phyloP scores from a whole-genome alignment of 2,888 invertebrate species.

The Geotrupes spiniger region DNA sequence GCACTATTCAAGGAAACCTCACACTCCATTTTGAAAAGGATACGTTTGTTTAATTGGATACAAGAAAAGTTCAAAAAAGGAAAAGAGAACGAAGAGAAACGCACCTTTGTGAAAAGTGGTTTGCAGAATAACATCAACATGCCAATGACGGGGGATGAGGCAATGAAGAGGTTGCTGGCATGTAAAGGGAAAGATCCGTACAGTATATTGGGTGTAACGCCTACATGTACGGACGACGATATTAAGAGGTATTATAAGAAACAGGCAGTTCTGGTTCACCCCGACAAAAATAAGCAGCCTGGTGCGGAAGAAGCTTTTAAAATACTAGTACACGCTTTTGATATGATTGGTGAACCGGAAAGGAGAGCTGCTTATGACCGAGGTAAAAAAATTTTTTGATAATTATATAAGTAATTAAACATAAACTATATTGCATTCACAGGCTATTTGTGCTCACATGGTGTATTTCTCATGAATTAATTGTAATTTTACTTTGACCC shows the following conservation, averaged over 20 bases:
- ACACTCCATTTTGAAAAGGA: conserved; percentile 36
- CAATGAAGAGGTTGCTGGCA: conserved; percentile 87
- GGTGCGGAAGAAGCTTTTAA: conserved; percentile 97
- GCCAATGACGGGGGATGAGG: conserved; percentile 90
- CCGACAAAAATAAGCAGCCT: conserved; percentile 92
- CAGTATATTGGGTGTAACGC: conserved; percentile 71
- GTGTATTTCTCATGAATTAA: too few relatives aligned
- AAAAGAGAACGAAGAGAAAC: conserved; percentile 47
- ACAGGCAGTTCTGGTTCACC: conserved; percentile 92
- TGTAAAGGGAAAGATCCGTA: conserved; percentile 97
- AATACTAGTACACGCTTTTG: conserved; percentile 92
- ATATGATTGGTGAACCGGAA: conserved; percentile 89
- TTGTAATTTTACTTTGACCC: too few relatives aligned
- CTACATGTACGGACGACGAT: conserved; percentile 87
- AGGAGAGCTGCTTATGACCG: conserved; percentile 48
- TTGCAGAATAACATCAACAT: conserved; percentile 72
- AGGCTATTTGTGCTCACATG: too few relatives aligned
- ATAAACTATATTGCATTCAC: too few relatives aligned
- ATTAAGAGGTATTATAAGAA: conserved; percentile 92
- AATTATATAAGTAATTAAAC: too few relatives aligned
- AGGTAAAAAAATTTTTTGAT: conserved; percentile 38
- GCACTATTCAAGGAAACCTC: conserved; percentile 36
- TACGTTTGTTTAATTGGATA: conserved; percentile 44
- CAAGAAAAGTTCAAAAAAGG: conserved; percentile 46
- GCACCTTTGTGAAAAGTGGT: conserved; percentile 53